Evolutionary conservation across 2,888 invertebrate genomes (phyloP), one percentile per base, ranked within the genome.

Genomic region (Lepidocyrtoides sp.): DNA sequence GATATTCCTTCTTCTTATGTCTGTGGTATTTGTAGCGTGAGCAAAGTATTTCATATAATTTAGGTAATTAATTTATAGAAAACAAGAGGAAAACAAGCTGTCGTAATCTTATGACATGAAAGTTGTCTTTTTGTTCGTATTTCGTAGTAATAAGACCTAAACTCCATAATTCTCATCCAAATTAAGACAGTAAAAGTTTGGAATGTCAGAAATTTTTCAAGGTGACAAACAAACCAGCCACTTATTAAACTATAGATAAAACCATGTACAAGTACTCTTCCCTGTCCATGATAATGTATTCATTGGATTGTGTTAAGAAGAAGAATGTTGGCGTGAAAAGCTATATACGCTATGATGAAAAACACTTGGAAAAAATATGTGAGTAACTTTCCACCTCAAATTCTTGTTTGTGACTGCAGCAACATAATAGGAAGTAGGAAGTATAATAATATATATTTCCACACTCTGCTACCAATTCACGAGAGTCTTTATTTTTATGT

Each of bases 121-220:
- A 41, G 20, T 23, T 3, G 20, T n/a, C n/a, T n/a, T n/a, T n/a
- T n/a, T n/a, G n/a, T n/a, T n/a, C n/a, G n/a, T 10, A 10, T 2
- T n/a, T n/a, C 2, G 2, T 41, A 41, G 2, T 10, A 0, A 7
- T 1, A 14, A 29, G 32, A 32, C 3, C 2, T 8, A 32, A 66
- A 32, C 5, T 1, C 60, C 26, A 26, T 66, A 32, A 66, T 60
- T 32, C 66, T 66, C 32, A 66, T 66, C 36, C 41, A 69, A 69
- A 75, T 86, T 86, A 44, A 86, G 86, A 75, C 60, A 23, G 20
- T 14, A 10, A 29, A 66, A 32, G 12, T 72, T 5, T 36, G 48
- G 72, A 69, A 84, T 84, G 69, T 36, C 72, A 84, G 41, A 54
- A 84, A 84, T 84, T 51, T 83, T 84, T 84, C 72, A 32, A 84